Evolutionary conservation across 2,888 invertebrate species (phyloP), one percentile per base, ranked within the genome.

Genomic region (Cerastoderma edule): DNA sequence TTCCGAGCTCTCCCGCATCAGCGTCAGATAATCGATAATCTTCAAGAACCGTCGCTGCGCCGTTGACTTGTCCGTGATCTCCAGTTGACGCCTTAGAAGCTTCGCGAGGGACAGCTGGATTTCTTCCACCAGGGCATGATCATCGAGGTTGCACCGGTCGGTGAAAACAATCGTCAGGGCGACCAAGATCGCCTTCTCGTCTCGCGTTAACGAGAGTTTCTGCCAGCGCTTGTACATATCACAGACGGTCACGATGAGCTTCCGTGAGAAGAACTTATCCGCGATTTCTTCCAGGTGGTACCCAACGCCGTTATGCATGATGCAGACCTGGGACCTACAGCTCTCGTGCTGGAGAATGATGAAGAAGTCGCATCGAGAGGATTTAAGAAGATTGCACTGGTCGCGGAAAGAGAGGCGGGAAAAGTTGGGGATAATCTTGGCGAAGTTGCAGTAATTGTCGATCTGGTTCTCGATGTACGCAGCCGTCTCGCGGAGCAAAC

Each of bases 231-330:
- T 50, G 19, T 75, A 78, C 46, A 67, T 70, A n/a, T 76, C 72
- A 24, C 63, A 67, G 24, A 78, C 65, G 10, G 46, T 53, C 19
- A 35, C 68, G 28, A 81, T 76, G 28, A 78, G 65, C 28, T 72
- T 39, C n/a, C 81, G 50, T 4, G 81, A 81, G 39, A 81, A 81
- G 50, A 67, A 81, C 50, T 78, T 78, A 57, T 81, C 81, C 4
- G 81, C 75, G 3, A 75, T 60, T 32, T 81, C 81, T 54, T 81
- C 78, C 0, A 73, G 24, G 39, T 81, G 81, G 39, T 75, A 81
- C 2, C 75, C 75, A 28, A 73, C 54, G n/a, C 81, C 81, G 27
- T 73, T 78, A 48, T 71, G 69, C 28, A 73, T 64, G 0, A 81
- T 50, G 27, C 78, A 57, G 8, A 78, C 65, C 22, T 71, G 39